These are phyloP conservation scores for Ischnura elegans DNA, from an alignment of 2,888 invertebrate genomes.

Conservation along the genomic window DNA sequence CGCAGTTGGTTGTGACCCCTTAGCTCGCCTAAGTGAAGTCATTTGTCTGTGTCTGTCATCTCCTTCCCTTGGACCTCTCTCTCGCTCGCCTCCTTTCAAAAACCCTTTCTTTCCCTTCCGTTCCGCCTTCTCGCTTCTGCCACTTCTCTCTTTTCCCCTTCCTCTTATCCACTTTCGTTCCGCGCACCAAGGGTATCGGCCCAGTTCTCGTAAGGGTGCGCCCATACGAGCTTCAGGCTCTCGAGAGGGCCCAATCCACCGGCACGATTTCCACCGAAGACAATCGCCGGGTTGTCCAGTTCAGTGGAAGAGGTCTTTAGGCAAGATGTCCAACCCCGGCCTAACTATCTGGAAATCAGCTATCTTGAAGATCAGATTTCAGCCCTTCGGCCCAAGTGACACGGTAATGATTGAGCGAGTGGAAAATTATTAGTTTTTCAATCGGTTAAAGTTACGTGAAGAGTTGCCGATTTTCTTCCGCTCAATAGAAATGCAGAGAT, in stretches of 20 bases:
- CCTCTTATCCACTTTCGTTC: constrained; percentile 7
- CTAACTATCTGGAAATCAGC: no score
- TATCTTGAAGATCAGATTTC: no score
- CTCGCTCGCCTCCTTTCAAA: constrained; percentile 40
- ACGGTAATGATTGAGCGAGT: no score
- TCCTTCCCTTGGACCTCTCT: constrained; percentile 1
- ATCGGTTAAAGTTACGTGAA: no score
- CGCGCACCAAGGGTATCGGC: not conserved
- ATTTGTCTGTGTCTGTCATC: constrained; percentile 71
- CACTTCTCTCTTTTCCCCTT: constrained; percentile 19
- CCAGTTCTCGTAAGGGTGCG: not conserved
- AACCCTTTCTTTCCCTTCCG: constrained; percentile 69
- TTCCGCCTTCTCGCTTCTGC: constrained; percentile 33
- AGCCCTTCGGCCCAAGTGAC: no score
- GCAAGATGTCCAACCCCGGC: not conserved
- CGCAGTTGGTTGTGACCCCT: constrained; percentile 70
- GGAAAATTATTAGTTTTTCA: no score
- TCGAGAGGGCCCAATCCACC: not conserved
- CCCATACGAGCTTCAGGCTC: not conserved
- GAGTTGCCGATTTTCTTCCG: no score
- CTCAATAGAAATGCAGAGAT: no score
- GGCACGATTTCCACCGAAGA: not conserved
- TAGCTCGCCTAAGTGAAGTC: constrained; percentile 71
- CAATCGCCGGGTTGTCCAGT: not conserved
- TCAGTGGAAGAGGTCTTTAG: not conserved